phyloP scores from a whole-genome alignment of 2,797 vertebrate genomes.

The Peromyscus nudipes region DNA sequence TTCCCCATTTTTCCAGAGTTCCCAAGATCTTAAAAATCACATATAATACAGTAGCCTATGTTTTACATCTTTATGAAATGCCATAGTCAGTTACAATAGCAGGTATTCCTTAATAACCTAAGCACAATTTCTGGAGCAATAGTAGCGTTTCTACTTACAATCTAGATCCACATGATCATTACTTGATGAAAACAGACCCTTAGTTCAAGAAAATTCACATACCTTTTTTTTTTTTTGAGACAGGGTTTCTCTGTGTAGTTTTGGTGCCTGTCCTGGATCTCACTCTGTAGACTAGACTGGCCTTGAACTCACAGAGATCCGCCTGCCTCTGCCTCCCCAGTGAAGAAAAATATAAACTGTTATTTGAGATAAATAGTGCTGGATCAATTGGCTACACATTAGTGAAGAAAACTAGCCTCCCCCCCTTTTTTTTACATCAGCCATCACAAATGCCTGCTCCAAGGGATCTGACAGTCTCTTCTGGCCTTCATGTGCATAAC shows the following conservation, averaged over 20 bases:
- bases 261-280: too few species aligned
- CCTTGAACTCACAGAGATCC: too few species aligned
- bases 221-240: too few species aligned
- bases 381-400: not conserved
- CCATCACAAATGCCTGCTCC: not conserved
- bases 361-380: not conserved
- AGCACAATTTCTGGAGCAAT: constrained; percentile 1
- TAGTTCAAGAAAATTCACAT: not conserved
- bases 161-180: not conserved
- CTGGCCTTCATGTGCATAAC: not conserved
- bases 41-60: not conserved
- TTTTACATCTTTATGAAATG: not conserved
- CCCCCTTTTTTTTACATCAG: not conserved
- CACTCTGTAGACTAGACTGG: too few species aligned
- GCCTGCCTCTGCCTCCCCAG: too few species aligned
- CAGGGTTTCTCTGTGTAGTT: too few species aligned
- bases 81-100: not conserved
- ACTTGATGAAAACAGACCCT: not conserved
- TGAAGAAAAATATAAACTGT: not conserved
- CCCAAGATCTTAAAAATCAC: not conserved
- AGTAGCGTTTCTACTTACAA: not conserved
- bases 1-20: not conserved
- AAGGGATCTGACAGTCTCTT: not conserved
- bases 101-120: constrained; percentile 31
- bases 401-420: not conserved